A percentile compares a stretch with the other conserved stretches of the same genome.
phyloP scores from a whole-genome alignment of 2,888 invertebrate species.

The Lumbricus terrestris region DNA sequence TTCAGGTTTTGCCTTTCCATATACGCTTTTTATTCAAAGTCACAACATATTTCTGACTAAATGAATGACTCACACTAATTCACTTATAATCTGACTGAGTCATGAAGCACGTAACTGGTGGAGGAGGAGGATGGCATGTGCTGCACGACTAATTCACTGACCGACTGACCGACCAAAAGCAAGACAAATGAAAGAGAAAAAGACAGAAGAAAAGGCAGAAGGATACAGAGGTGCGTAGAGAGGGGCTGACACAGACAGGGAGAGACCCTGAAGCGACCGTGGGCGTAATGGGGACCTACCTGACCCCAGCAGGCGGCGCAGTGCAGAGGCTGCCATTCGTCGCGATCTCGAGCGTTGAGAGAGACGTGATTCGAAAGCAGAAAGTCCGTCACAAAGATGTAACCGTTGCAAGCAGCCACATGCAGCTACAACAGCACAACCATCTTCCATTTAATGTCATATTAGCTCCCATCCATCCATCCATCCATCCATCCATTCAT shows the following conservation, averaged over 20 bases:
- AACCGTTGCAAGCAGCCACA: slow-evolving; percentile 96
- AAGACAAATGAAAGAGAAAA: neutral
- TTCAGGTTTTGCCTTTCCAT: too few relatives aligned
- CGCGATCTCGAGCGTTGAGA: slow-evolving; percentile 86
- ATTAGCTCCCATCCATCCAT: neutral
- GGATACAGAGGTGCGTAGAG: neutral
- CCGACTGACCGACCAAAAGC: neutral
- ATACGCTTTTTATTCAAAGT: too few relatives aligned
- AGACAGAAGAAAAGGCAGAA: neutral
- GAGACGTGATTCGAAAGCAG: slow-evolving; percentile 83
- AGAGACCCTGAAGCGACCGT: neutral
- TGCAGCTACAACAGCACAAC: slow-evolving; percentile 71
- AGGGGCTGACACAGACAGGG: neutral
- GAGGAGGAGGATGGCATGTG: too few relatives aligned
- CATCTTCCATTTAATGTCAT: neutral
- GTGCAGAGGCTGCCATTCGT: slow-evolving; percentile 96
- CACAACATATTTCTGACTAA: too few relatives aligned
- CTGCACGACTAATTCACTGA: neutral
- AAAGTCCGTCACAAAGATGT: slow-evolving; percentile 88
- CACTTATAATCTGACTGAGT: too few relatives aligned
- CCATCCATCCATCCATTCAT: neutral
- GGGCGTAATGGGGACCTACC: slow-evolving; percentile 63
- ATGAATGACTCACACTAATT: too few relatives aligned
- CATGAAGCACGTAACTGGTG: too few relatives aligned
- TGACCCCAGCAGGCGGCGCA: slow-evolving; percentile 99